Evolutionary conservation across 2,113 vertebrate genomes (phyloP), one percentile per base, ranked within the genome.

Genomic region (Cryptoleucopteryx plumbea): DNA sequence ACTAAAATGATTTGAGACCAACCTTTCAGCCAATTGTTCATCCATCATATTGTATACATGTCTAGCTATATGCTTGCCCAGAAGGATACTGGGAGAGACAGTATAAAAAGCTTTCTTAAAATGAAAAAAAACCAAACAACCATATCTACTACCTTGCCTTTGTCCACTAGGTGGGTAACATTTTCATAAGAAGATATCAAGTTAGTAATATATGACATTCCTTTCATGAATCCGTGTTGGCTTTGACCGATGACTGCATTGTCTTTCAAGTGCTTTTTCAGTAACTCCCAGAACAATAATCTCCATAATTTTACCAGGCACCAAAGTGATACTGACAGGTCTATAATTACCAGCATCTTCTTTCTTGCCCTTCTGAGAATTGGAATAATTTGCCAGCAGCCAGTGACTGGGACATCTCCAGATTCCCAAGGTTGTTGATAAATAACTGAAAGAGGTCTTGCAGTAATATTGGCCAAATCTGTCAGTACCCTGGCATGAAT

Each of bases 201-300:
- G 4, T 56, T 25, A 38, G 11, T 59, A 47, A 53, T 1, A 2
- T 48, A 42, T 42, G 17, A 43, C 31, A 52, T 75, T 29, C 7
- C 7, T 20, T 45, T 79, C 20, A 12, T 53, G 42, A 77, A 52
- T 3, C 9, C 7, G 2, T 12, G 3, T 22, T 6, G 1, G 3
- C 13, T 81, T 52, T 58, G 15, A 58, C 7, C 0, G 0, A 67
- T 18, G 31, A 48, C 26, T 58, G 17, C 36, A 16, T 12, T 86
- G 29, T 34, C 52, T 56, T 80, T 34, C 50, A 73, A 61, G 31
- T 4, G 9, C 27, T 70, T 90, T 92, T 83, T 55, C 43, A 17
- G 13, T 23, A 45, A 61, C 6, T 61, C 29, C 12, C 34, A 75
- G 25, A 86, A 56, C 4, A 71, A 75, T 23, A 9, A 62, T 72